A percentile compares a stretch with the other conserved stretches of the same genome.
Conservation (phyloP, 23 tunicate species). For the Diplosoma virens region DNA sequence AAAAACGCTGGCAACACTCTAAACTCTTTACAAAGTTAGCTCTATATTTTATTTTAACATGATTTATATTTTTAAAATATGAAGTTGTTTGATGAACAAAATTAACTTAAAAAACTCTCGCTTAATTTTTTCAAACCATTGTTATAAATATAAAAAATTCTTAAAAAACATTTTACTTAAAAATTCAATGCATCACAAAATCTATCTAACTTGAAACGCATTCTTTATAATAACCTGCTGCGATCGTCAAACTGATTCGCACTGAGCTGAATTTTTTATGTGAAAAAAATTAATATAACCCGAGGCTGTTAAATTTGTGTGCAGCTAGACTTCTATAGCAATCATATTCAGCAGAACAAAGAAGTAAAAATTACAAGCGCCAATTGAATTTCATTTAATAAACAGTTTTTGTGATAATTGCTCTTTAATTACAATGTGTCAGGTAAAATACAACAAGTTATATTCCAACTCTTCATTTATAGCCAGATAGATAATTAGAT, state of each 20-base stretch:
- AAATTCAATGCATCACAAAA: neutral
- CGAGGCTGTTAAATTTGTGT: neutral
- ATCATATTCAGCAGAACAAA: neutral
- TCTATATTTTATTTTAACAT: too few relatives aligned
- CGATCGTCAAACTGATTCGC: too few relatives aligned
- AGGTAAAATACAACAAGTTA: neutral
- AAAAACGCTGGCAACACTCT: too few relatives aligned
- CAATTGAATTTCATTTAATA: neutral
- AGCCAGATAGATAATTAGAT: too few relatives aligned
- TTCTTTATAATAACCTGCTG: too few relatives aligned
- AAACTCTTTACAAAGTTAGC: too few relatives aligned
- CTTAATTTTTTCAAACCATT: neutral
- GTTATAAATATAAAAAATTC: neutral
- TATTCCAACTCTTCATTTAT: neutral
- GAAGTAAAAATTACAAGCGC: constrained; percentile 5
- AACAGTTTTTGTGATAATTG: neutral
- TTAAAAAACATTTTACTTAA: neutral
- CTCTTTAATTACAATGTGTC: neutral
- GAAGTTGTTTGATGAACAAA: too few relatives aligned
- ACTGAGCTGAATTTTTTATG: too few relatives aligned
- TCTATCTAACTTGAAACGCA: too few relatives aligned
- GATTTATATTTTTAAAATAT: too few relatives aligned
- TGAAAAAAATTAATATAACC: neutral
- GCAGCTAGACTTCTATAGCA: too few relatives aligned
- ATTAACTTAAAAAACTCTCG: too few relatives aligned